phyloP scores from a whole-genome alignment of 2,113 vertebrate species.

The Oreochromis niloticus region DNA sequence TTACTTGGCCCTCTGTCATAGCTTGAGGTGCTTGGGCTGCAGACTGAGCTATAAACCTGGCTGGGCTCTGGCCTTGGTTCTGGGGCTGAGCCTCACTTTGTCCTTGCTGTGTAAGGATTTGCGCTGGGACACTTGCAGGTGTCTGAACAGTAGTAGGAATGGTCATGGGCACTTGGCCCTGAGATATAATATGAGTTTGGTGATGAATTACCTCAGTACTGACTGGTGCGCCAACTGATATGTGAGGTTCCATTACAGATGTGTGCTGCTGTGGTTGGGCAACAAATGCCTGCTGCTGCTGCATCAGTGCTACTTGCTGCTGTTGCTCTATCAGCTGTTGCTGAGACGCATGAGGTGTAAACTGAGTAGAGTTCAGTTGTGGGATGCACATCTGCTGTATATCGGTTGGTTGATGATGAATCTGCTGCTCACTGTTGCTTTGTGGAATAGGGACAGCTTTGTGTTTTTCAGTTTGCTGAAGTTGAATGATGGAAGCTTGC shows the following conservation, averaged over 20 bases:
- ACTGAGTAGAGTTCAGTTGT: conserved; percentile 22
- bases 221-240: conserved; percentile 22
- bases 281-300: conserved; percentile 55
- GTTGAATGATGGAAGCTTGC: conserved; percentile 44
- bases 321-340: conserved; percentile 55
- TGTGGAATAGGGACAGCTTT: conserved; percentile 19
- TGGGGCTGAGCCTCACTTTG: conserved; percentile 47
- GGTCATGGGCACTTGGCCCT: conserved; percentile 23
- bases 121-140: conserved; percentile 1
- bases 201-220: conserved; percentile 36
- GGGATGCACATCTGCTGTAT: conserved; percentile 30
- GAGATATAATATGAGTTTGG: conserved; percentile 32
- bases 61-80: conserved; percentile 35
- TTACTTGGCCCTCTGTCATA: conserved; percentile 17
- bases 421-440: conserved; percentile 44
- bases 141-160: conserved; percentile 11
- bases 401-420: conserved; percentile 43
- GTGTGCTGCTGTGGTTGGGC: conserved; percentile 36
- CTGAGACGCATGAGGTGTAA: conserved; percentile 28
- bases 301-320: conserved; percentile 36
- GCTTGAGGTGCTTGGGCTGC: conserved; percentile 25
- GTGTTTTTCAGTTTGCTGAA: conserved; percentile 48
- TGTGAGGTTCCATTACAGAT: conserved; percentile 42
- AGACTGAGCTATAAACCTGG: conserved; percentile 39
- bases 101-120: conserved; percentile 48